A percentile compares a stretch with the other conserved stretches of the same genome.
These are phyloP conservation scores for Pseudomugil tenellus DNA, from an alignment of 2,797 vertebrate genomes.

Conservation along the genomic window DNA sequence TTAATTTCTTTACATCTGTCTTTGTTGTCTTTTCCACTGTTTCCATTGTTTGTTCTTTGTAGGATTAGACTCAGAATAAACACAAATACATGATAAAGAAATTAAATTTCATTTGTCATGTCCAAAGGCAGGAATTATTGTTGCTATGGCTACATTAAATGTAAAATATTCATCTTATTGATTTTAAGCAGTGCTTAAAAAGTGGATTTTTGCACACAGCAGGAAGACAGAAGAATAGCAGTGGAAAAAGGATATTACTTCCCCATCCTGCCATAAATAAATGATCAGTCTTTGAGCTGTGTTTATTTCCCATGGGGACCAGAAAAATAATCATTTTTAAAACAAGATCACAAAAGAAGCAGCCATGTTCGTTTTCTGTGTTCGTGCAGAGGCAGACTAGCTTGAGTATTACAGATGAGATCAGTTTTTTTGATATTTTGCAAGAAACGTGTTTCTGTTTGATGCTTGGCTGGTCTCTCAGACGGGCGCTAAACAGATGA, in stretches of 20 bases:
- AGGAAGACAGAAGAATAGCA: neutral
- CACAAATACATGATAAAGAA: too few species aligned
- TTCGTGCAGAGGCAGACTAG: constrained; percentile 11
- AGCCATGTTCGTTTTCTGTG: constrained; percentile 9
- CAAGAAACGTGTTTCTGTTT: constrained; percentile 42
- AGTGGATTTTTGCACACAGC: neutral
- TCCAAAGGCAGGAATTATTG: neutral
- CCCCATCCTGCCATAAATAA: constrained; percentile 1
- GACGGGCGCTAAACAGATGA: constrained; percentile 40
- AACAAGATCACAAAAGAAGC: constrained; percentile 17
- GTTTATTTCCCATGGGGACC: constrained; percentile 9
- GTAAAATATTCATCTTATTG: constrained; percentile 7
- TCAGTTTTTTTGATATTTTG: constrained; percentile 43
- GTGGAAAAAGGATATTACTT: neutral
- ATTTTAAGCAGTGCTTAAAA: neutral
- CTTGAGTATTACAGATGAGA: neutral
- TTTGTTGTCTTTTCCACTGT: neutral
- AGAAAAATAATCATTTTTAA: neutral
- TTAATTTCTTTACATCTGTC: neutral
- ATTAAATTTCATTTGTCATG: neutral
- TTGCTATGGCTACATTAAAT: neutral
- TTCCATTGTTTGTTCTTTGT: neutral
- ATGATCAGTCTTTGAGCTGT: constrained; percentile 16
- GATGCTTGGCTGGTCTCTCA: constrained; percentile 43
- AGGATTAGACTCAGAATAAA: too few species aligned